phyloP scores from a whole-genome alignment of 2,113 vertebrate genomes.

The Ardeotis arabs region DNA sequence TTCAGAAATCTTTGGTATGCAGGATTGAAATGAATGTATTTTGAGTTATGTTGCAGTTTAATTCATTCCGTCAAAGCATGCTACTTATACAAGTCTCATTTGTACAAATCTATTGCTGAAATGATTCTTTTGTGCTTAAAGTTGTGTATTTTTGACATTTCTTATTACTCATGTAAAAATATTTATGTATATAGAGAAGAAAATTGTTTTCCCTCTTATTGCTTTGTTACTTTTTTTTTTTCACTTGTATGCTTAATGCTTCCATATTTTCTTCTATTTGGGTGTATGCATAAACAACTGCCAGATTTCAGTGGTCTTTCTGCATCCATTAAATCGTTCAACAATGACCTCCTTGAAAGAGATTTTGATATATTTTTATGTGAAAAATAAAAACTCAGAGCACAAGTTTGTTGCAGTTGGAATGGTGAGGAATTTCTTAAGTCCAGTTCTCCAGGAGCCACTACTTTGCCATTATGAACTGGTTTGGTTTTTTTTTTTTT shows the following conservation, averaged over 20 bases:
- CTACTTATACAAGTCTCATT: slow-evolving; percentile 37
- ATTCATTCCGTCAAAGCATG: slow-evolving; percentile 66
- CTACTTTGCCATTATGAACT: slow-evolving; percentile 44
- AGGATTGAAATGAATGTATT: slow-evolving; percentile 58
- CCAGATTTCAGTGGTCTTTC: slow-evolving; percentile 41
- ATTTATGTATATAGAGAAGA: slow-evolving; percentile 64
- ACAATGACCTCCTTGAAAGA: slow-evolving; percentile 25
- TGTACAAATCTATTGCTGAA: slow-evolving; percentile 60
- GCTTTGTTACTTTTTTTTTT: neutral
- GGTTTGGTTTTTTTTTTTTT: neutral
- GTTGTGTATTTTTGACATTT: slow-evolving; percentile 56
- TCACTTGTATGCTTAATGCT: slow-evolving; percentile 7
- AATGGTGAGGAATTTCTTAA: slow-evolving; percentile 43
- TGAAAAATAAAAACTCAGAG: slow-evolving; percentile 55
- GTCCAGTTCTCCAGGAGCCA: slow-evolving; percentile 23
- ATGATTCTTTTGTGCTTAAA: slow-evolving; percentile 47
- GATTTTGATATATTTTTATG: slow-evolving; percentile 64
- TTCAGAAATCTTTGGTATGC: slow-evolving; percentile 1
- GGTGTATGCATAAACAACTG: slow-evolving; percentile 20
- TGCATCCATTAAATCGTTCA: neutral
- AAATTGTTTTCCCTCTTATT: neutral
- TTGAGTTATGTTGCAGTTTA: slow-evolving; percentile 46
- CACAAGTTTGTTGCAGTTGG: slow-evolving; percentile 47
- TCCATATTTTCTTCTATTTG: slow-evolving; percentile 40
- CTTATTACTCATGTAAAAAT: slow-evolving; percentile 65